Conservation (phyloP, 2,888 invertebrate species). For the Conistra vaccinii region DNA sequence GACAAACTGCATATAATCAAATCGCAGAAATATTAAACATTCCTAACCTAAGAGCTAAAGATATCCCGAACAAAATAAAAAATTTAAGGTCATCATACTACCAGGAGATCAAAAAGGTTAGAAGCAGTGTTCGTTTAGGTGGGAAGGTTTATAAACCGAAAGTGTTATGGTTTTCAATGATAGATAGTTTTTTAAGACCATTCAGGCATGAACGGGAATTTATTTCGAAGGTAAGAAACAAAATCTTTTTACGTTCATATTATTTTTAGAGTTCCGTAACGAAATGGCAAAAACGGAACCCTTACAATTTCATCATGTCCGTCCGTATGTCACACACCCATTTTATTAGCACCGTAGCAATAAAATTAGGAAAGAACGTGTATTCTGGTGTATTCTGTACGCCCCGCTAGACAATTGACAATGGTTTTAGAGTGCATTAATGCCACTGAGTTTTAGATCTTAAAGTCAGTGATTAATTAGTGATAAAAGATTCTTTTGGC, state of each 20-base stretch:
- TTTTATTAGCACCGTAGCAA: not conserved
- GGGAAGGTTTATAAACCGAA: slow-evolving; percentile 45
- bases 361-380: not conserved
- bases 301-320: not conserved
- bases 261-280: not conserved
- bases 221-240: slow-evolving; percentile 43
- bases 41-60: slow-evolving; percentile 47
- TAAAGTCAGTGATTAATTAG: too few relatives aligned
- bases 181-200: slow-evolving; percentile 51
- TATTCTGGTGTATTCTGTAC: too few relatives aligned
- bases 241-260: not conserved
- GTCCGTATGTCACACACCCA: not conserved
- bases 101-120: slow-evolving; percentile 62
- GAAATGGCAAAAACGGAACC: not conserved
- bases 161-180: slow-evolving; percentile 51
- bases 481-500: not conserved
- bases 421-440: too few relatives aligned
- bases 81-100: slow-evolving; percentile 64
- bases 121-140: slow-evolving; percentile 38
- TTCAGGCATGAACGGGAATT: slow-evolving; percentile 36
- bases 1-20: slow-evolving; percentile 58
- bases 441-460: too few relatives aligned
- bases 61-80: slow-evolving; percentile 66
- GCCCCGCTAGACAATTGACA: not conserved
- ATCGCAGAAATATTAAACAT: slow-evolving; percentile 60